phyloP scores from a whole-genome alignment of 2,888 invertebrate species.

The Malachius bipustulatus region DNA sequence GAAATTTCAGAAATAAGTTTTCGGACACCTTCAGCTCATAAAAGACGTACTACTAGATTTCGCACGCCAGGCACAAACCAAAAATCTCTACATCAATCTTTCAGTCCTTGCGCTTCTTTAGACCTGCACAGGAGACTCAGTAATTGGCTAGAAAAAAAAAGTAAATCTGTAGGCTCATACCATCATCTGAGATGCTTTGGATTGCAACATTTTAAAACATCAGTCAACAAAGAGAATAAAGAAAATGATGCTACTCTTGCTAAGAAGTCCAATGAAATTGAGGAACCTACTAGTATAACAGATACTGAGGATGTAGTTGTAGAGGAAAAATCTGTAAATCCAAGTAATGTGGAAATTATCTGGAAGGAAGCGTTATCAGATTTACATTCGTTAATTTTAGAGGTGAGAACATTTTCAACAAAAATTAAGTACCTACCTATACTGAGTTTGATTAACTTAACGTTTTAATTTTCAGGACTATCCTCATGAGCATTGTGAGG shows the following conservation, averaged over 20 bases:
- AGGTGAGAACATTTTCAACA: too few relatives aligned
- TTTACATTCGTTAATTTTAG: slow-evolving; percentile 24
- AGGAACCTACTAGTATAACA: slow-evolving; percentile 21
- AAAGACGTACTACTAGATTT: slow-evolving; percentile 11
- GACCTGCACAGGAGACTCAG: slow-evolving; percentile 37
- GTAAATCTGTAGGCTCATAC: slow-evolving; percentile 39
- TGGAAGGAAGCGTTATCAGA: slow-evolving; percentile 18
- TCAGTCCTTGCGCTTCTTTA: slow-evolving; percentile 19
- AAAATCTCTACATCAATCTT: slow-evolving; percentile 8
- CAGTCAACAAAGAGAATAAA: slow-evolving; percentile 40
- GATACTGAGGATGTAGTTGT: background rate
- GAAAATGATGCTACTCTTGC: slow-evolving; percentile 38
- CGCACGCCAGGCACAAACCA: slow-evolving; percentile 8
- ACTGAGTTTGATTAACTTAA: background rate
- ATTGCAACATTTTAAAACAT: slow-evolving; percentile 11
- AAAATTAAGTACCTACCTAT: too few relatives aligned
- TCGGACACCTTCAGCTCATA: slow-evolving; percentile 14
- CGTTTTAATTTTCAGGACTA: slow-evolving; percentile 37
- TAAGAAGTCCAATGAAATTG: slow-evolving; percentile 31
- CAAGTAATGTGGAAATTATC: background rate
- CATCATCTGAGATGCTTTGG: slow-evolving; percentile 44
- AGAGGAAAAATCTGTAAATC: too few relatives aligned
- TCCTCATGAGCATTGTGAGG: slow-evolving; percentile 43
- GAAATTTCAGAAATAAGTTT: slow-evolving; percentile 9
- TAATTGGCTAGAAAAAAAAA: slow-evolving; percentile 42